Evolutionary conservation across 1,140 invertebrate genomes (phyloP).

Genomic region (Danaus melanippus): DNA sequence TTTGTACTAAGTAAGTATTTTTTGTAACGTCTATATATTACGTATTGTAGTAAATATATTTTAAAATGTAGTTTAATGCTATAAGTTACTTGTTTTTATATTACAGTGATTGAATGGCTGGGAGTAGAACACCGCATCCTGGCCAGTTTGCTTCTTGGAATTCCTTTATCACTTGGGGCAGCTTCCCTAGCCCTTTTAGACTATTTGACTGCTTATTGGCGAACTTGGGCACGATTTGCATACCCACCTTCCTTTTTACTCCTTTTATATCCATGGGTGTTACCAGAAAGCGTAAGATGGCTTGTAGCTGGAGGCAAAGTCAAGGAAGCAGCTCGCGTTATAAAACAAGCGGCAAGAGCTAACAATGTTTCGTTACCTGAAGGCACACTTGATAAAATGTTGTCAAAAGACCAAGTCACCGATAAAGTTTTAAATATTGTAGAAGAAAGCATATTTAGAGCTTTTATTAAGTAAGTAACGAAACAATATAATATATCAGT

Average conservation of each 20-base stretch:
- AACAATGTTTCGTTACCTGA: slow-evolving; percentile 76
- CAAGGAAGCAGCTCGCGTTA: slow-evolving; percentile 75
- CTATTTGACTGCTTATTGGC: slow-evolving; percentile 81
- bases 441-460: slow-evolving; percentile 44
- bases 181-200: slow-evolving; percentile 78
- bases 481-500: too few relatives aligned
- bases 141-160: slow-evolving; percentile 79
- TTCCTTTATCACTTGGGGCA: slow-evolving; percentile 78
- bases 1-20: slow-evolving; percentile 53
- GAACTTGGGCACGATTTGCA: slow-evolving; percentile 77
- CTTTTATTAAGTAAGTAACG: slow-evolving; percentile 45
- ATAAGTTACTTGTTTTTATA: neutral
- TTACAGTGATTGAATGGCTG: slow-evolving; percentile 82
- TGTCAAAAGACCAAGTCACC: slow-evolving; percentile 33
- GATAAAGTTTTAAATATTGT: slow-evolving; percentile 29
- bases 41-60: neutral
- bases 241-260: slow-evolving; percentile 80
- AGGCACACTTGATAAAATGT: slow-evolving; percentile 69
- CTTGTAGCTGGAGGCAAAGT: slow-evolving; percentile 79
- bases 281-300: slow-evolving; percentile 84
- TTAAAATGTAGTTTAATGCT: too few relatives aligned
- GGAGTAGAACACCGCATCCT: slow-evolving; percentile 81
- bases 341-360: slow-evolving; percentile 75
- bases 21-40: neutral
- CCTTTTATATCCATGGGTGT: slow-evolving; percentile 75